Evolutionary conservation across 1,140 invertebrate genomes (phyloP).

Genomic region (Drosophila ohnishii): DNA sequence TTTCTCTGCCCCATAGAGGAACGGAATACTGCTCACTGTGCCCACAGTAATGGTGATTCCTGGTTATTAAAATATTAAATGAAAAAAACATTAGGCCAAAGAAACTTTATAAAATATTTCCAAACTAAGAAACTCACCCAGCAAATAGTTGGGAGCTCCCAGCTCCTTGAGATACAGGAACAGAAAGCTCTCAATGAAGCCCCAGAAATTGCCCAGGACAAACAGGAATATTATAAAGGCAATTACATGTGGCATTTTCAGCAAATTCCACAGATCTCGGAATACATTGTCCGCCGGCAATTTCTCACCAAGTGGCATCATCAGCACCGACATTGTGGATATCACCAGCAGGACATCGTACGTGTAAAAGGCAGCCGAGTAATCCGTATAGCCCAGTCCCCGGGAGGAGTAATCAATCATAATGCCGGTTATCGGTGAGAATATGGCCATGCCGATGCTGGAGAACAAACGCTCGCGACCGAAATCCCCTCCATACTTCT

Average conservation of each 20-base stretch:
- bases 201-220: slow-evolving; percentile 91
- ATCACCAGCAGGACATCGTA: slow-evolving; percentile 88
- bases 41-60: slow-evolving; percentile 92
- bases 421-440: slow-evolving; percentile 91
- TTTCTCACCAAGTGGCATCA: slow-evolving; percentile 89
- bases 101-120: too few species aligned
- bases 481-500: slow-evolving; percentile 91
- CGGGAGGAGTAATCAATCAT: slow-evolving; percentile 88
- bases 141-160: slow-evolving; percentile 90
- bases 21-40: slow-evolving; percentile 90
- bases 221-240: slow-evolving; percentile 91
- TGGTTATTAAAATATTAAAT: slow-evolving; percentile 52
- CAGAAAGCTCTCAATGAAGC: slow-evolving; percentile 92
- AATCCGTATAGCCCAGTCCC: slow-evolving; percentile 88
- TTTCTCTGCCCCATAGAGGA: slow-evolving; percentile 90
- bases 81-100: background rate
- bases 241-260: slow-evolving; percentile 89
- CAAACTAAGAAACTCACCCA: slow-evolving; percentile 85
- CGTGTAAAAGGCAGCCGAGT: slow-evolving; percentile 90
- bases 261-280: slow-evolving; percentile 87
- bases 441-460: slow-evolving; percentile 91
- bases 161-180: slow-evolving; percentile 93
- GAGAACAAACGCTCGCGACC: slow-evolving; percentile 91
- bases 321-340: slow-evolving; percentile 87
- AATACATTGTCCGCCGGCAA: slow-evolving; percentile 89